A percentile compares a stretch with the other conserved stretches of the same genome.
phyloP scores from a whole-genome alignment of 2,113 vertebrate genomes.

The Felis catus region DNA sequence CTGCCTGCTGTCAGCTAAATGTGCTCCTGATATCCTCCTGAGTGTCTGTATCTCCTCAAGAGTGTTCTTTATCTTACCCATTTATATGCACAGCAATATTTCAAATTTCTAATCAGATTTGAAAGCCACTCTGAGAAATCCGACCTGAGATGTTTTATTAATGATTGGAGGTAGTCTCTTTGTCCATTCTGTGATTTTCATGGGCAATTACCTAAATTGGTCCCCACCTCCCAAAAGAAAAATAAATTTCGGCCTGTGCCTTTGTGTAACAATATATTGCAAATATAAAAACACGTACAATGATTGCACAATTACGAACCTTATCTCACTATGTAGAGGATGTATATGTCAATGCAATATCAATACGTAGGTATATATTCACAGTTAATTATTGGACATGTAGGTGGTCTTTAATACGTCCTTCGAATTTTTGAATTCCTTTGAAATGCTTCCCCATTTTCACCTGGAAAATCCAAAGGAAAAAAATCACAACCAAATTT shows the following conservation, averaged over 20 bases:
- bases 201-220: background rate
- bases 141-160: background rate
- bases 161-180: background rate
- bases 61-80: background rate
- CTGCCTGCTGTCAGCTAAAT: background rate
- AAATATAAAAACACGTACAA: background rate
- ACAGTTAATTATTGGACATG: background rate
- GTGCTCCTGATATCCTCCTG: background rate
- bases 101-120: conserved; percentile 14
- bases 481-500: background rate
- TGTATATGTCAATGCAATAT: background rate
- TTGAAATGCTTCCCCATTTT: background rate
- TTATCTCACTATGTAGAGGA: background rate
- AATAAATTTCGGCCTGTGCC: background rate
- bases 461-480: background rate
- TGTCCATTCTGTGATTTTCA: background rate
- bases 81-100: background rate
- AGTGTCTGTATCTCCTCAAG: background rate
- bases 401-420: background rate
- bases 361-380: background rate
- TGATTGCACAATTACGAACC: background rate
- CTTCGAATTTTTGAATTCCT: background rate
- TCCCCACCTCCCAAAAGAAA: background rate
- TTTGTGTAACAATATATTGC: background rate
- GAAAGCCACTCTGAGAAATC: background rate